phyloP scores from a whole-genome alignment of 2,113 vertebrate species.

The Podarcis muralis region DNA sequence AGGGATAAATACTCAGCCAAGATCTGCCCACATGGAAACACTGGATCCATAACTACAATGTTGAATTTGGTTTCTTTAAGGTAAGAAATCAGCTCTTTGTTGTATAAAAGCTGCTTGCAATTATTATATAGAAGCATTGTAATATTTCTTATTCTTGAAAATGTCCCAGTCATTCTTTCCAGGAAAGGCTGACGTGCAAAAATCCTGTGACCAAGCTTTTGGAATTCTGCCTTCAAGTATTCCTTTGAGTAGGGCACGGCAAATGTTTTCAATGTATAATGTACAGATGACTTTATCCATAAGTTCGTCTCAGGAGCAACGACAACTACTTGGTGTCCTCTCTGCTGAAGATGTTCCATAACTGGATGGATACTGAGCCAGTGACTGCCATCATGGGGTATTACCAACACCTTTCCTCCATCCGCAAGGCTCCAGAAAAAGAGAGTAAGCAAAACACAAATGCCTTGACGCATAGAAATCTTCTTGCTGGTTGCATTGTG shows the following conservation, averaged over 20 bases:
- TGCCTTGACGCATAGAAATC: constrained; percentile 10
- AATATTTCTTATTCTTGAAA: constrained; percentile 62
- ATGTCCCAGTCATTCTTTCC: constrained; percentile 51
- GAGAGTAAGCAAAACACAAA: constrained; percentile 23
- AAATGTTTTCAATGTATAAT: constrained; percentile 72
- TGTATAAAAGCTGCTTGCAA: constrained; percentile 73
- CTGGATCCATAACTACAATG: constrained; percentile 78
- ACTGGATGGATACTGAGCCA: constrained; percentile 79
- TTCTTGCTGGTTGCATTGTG: constrained; percentile 2
- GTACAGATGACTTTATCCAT: constrained; percentile 67
- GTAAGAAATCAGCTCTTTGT: constrained; percentile 68
- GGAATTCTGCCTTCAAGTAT: constrained; percentile 59
- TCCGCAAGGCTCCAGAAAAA: constrained; percentile 41
- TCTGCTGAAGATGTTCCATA: constrained; percentile 74
- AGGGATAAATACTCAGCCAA: constrained; percentile 77
- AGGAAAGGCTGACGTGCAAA: constrained; percentile 62
- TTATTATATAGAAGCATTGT: constrained; percentile 57
- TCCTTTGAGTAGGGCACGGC: constrained; percentile 75
- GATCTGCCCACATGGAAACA: constrained; percentile 81
- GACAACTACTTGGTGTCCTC: constrained; percentile 79
- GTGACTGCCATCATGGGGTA: constrained; percentile 88
- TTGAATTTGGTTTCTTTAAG: constrained; percentile 73
- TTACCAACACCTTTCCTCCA: constrained; percentile 80
- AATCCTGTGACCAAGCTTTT: constrained; percentile 22
- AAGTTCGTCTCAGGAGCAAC: constrained; percentile 79